phyloP scores from a whole-genome alignment of 1,140 invertebrate species.

The Microplitis mediator region DNA sequence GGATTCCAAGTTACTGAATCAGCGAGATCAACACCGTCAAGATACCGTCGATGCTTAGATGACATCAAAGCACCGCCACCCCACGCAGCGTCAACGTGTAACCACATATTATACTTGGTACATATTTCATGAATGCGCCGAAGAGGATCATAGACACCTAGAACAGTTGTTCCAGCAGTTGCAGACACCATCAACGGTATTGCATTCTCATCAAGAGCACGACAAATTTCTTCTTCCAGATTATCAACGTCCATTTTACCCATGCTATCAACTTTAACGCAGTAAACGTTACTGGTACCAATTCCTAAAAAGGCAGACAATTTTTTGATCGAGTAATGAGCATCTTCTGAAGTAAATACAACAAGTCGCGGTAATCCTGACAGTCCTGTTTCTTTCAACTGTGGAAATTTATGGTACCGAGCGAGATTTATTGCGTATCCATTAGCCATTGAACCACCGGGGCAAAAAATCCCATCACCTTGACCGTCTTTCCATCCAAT shows the following conservation, averaged over 20 bases:
- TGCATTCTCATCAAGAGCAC: constrained; percentile 70
- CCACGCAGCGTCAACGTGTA: constrained; percentile 97
- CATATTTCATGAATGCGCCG: constrained; percentile 81
- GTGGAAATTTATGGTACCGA: constrained; percentile 66
- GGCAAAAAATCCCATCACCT: constrained; percentile 89
- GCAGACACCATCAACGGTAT: constrained; percentile 88
- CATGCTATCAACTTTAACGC: constrained; percentile 70
- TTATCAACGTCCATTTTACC: constrained; percentile 82
- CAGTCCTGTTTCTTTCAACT: constrained; percentile 72
- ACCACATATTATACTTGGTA: constrained; percentile 83
- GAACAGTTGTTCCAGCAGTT: constrained; percentile 84
- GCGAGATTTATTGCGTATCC: constrained; percentile 93
- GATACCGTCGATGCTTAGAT: constrained; percentile 74
- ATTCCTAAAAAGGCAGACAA: constrained; percentile 79
- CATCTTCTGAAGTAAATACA: constrained; percentile 85
- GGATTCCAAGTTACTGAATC: constrained; percentile 95
- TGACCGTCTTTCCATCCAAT: constrained; percentile 81
- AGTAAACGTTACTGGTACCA: constrained; percentile 78
- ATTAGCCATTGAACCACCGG: constrained; percentile 94
- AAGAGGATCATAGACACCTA: constrained; percentile 91
- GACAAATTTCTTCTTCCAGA: constrained; percentile 74
- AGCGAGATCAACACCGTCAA: constrained; percentile 81
- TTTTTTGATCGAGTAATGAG: constrained; percentile 94
- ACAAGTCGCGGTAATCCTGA: constrained; percentile 71
- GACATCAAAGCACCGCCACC: constrained; percentile 89